Evolutionary conservation across 64 coral and sea anemone genomes (phyloP).

Genomic region (Stichodactyla helianthus): DNA sequence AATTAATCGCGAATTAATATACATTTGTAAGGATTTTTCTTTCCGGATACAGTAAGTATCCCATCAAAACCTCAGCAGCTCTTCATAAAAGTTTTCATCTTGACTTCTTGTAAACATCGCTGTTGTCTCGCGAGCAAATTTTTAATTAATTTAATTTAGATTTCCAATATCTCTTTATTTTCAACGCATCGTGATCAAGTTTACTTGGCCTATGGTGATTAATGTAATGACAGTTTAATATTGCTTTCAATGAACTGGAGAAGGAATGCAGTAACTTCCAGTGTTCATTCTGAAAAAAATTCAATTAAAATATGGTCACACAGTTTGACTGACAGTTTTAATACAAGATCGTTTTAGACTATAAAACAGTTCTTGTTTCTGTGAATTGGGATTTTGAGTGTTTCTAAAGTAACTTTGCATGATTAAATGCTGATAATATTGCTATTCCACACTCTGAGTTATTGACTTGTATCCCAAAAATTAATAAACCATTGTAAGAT

Average conservation of each 20-base stretch:
- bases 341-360: neutral
- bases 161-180: neutral
- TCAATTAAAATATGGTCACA: neutral
- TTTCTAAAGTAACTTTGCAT: neutral
- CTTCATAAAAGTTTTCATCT: neutral
- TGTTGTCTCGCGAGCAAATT: neutral
- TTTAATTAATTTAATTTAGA: slow-evolving; percentile 4
- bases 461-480: neutral
- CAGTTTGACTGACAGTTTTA: neutral
- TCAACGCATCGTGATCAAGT: neutral
- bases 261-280: neutral
- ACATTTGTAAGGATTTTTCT: neutral
- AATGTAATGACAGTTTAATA: slow-evolving; percentile 5
- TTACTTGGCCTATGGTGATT: neutral
- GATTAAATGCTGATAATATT: neutral
- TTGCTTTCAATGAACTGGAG: neutral
- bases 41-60: neutral
- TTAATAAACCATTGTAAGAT: neutral
- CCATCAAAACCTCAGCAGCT: neutral
- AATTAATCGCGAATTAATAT: neutral
- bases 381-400: neutral
- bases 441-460: neutral
- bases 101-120: neutral
- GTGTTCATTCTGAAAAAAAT: neutral
- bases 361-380: neutral